These are phyloP conservation scores for Nothura maculosa DNA, from an alignment of 2,797 vertebrate genomes.

Conservation along the genomic window DNA sequence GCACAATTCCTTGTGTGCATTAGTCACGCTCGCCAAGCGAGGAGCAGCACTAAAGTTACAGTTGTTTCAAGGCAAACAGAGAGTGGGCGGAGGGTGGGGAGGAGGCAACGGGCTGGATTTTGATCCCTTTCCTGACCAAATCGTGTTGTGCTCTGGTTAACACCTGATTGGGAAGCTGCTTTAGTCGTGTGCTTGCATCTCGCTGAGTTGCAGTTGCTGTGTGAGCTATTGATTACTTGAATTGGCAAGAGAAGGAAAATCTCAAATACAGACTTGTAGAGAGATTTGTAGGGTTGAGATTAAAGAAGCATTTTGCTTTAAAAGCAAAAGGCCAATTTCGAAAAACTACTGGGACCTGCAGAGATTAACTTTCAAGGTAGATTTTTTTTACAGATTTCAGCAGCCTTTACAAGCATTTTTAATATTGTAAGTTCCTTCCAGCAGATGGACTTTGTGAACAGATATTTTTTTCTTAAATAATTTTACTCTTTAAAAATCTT, in stretches of 20 bases:
- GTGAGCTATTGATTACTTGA: neutral
- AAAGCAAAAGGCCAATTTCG: neutral
- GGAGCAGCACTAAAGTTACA: neutral
- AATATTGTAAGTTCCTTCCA: neutral
- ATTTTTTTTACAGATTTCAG: accelerated
- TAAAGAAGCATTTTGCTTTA: neutral
- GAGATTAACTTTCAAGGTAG: neutral
- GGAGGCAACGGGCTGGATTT: neutral
- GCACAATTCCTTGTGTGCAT: neutral
- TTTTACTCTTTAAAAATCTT: neutral
- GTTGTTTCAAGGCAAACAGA: slow-evolving; percentile 13
- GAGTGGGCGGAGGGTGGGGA: neutral
- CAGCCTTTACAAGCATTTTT: neutral
- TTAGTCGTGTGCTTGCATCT: accelerated
- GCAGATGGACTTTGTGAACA: neutral
- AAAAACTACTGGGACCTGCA: neutral
- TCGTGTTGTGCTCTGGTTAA: neutral
- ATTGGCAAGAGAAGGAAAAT: neutral
- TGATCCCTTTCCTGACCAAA: neutral
- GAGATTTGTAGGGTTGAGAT: neutral
- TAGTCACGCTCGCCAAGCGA: neutral
- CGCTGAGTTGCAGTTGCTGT: neutral
- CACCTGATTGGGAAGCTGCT: neutral
- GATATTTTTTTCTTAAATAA: neutral
- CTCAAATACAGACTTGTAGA: neutral